Percentiles rank a stretch among this genome's conserved stretches.
phyloP scores from a whole-genome alignment of 2,797 vertebrate species.

The Tamandua tetradactyla region DNA sequence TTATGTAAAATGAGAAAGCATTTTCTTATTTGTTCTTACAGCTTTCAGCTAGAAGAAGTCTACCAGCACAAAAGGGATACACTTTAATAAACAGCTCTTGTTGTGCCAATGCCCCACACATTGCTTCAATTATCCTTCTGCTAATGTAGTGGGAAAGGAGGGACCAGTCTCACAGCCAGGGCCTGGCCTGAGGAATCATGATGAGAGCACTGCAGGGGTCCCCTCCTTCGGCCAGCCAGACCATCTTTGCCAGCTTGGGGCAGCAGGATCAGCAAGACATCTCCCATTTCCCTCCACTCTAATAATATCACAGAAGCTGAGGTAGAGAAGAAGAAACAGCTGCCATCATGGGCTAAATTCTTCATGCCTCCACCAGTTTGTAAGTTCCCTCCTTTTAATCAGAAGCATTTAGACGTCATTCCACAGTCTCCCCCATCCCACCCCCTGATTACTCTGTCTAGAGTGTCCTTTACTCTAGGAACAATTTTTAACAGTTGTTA shows the following conservation, averaged over 20 bases:
- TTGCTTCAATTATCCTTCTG: conserved; percentile 27
- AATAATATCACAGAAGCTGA: conserved; percentile 55
- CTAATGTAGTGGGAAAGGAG: background rate
- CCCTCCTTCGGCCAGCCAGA: background rate
- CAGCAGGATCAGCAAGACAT: background rate
- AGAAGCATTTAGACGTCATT: background rate
- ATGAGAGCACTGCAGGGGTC: background rate
- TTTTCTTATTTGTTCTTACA: background rate
- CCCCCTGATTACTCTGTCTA: background rate
- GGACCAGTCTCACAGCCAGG: background rate
- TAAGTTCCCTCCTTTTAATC: background rate
- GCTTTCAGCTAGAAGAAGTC: background rate
- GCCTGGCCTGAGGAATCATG: background rate
- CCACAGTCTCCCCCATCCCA: background rate
- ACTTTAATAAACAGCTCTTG: background rate
- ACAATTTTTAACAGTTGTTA: background rate
- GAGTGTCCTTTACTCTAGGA: background rate
- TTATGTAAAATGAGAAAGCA: background rate
- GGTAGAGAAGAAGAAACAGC: conserved; percentile 2
- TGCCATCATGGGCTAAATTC: conserved; percentile 14
- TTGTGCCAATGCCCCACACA: background rate
- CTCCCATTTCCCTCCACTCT: background rate
- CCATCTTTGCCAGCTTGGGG: background rate
- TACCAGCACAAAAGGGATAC: background rate
- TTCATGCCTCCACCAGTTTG: background rate